Evolutionary conservation across 2,797 vertebrate genomes (phyloP).

Genomic region (Brotula barbata): DNA sequence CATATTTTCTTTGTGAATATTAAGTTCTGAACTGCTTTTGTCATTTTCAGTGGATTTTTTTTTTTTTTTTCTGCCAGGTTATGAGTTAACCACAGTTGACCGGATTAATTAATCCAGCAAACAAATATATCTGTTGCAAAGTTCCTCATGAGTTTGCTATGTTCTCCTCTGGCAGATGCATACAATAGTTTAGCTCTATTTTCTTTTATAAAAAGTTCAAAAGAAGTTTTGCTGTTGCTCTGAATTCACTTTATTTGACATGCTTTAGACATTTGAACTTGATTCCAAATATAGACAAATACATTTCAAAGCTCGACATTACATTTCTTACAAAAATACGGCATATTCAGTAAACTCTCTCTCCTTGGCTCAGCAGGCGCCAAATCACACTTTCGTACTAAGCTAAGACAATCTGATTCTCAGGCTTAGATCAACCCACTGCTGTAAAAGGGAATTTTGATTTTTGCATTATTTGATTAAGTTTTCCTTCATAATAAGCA

Average conservation of each 20-base stretch:
- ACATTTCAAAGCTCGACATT: conserved; percentile 2
- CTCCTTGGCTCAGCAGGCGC: conserved; percentile 13
- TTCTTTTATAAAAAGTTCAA: conserved; percentile 70
- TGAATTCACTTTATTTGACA: conserved; percentile 43
- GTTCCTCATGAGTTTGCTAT: conserved; percentile 51
- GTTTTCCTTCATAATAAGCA: conserved; percentile 8
- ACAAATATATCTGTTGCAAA: conserved; percentile 55
- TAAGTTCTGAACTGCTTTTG: conserved; percentile 51
- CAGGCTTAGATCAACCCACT: conserved; percentile 47
- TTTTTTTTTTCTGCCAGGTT: conserved; percentile 54
- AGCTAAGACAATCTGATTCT: conserved; percentile 58
- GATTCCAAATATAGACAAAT: conserved; percentile 6
- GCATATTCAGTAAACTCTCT: conserved; percentile 12
- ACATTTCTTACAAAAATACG: conserved; percentile 23
- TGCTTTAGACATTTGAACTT: conserved; percentile 6
- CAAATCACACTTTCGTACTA: conserved; percentile 32
- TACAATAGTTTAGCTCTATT: conserved; percentile 58
- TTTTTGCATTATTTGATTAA: conserved; percentile 15
- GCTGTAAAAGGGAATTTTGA: conserved; percentile 43
- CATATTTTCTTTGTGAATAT: conserved; percentile 47
- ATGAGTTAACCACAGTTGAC: conserved; percentile 28
- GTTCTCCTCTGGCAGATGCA: conserved; percentile 54
- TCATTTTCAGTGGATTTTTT: conserved; percentile 41
- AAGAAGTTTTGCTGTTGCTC: conserved; percentile 40
- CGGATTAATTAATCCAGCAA: conserved; percentile 42